Base-by-base conservation (phyloP, 2,888 invertebrate species). In the Anthophora plumipes region DNA sequence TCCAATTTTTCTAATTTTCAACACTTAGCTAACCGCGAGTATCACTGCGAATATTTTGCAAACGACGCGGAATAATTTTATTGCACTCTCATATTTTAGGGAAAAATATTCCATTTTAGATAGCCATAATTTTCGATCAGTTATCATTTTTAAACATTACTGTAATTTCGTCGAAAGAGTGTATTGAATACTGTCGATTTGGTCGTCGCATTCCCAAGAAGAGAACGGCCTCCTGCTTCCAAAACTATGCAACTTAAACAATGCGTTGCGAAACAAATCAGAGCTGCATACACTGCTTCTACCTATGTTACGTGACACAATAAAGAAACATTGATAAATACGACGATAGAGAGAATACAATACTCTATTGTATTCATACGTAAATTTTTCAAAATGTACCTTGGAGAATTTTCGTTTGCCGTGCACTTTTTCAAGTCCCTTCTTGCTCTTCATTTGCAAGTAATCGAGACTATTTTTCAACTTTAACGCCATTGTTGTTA, bases 171-270 rank as follows among this genome's bases (percentile, higher is more conserved):
- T 11, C 88, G 88, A 69, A 90, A 91, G 52, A 91, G 82, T 2
- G 87, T 70, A 52, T 90, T 87, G 52, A 91, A 91, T 12, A 84
- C 77, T 0, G 82, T 84, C 0, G 91, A 85, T 84, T 87, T 91
- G 6, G 85, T 85, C 12, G 85, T 73, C 7, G 88, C 77, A 25
- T 85, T 86, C 25, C 84, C 86, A 9, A 85, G 73, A 0, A 88
- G 76, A 31, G 85, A 84, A 69, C 86, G 84, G 11, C 82, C 73
- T 46, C 87, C 89, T n/a, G 88, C 78, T 87, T 91, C 91, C 41
- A 91, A 69, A 41, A 80, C 70, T 31, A 90, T 83, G 3, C 86
- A 89, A 77, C 91, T 91, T 57, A 91, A 77, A 67, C 88, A 90
- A 50, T 89, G 87, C 22, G 89, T 89, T 41, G 80, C 79, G 54